Percentiles rank a stretch among this genome's conserved stretches.
phyloP scores from a whole-genome alignment of 2,113 vertebrate genomes.

The Limnothrissa miodon region DNA sequence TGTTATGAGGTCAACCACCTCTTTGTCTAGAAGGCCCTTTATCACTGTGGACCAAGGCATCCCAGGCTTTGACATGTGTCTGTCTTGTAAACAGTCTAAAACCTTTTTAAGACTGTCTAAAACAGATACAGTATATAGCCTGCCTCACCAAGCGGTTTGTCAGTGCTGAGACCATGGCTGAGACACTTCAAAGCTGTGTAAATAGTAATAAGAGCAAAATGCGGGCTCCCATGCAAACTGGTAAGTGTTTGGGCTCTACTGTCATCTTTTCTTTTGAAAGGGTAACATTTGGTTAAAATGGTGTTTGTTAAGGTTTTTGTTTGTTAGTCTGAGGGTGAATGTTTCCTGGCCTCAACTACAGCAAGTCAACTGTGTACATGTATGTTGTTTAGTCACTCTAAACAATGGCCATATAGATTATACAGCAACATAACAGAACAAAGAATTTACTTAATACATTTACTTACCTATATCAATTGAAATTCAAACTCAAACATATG shows the following conservation, averaged over 20 bases:
- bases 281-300: background rate
- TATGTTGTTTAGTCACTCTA: background rate
- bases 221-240: too few species aligned
- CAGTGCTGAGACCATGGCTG: background rate
- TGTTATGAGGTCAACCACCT: background rate
- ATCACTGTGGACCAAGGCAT: background rate
- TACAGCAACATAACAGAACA: background rate
- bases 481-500: too few species aligned
- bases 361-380: background rate
- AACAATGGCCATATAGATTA: background rate
- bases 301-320: background rate
- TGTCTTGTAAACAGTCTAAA: constrained; percentile 23
- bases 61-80: constrained; percentile 6
- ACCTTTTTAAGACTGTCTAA: background rate
- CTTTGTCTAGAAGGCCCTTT: background rate
- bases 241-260: too few species aligned
- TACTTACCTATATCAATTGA: too few species aligned
- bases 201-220: too few species aligned
- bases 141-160: background rate
- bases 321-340: background rate
- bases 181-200: too few species aligned
- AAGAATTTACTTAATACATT: too few species aligned
- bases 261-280: background rate
- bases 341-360: background rate
- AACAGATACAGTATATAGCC: too few species aligned